Conservation (phyloP, 1,140 invertebrate species). For the Samia ricini region DNA sequence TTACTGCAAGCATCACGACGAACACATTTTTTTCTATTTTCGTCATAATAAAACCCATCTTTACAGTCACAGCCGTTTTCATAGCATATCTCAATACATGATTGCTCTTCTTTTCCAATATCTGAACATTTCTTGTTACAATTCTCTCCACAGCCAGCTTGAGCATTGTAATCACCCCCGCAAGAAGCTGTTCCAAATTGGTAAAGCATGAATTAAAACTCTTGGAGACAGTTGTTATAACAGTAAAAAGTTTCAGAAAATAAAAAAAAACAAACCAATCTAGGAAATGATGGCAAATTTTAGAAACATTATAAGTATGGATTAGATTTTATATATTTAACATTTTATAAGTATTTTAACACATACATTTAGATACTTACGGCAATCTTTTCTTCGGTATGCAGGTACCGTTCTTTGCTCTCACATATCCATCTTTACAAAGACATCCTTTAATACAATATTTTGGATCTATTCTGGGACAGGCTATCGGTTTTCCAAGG, state of each 20-base stretch:
- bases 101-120: constrained; percentile 12
- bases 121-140: constrained; percentile 18
- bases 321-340: neutral
- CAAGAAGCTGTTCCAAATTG: neutral
- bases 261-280: neutral
- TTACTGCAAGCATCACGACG: constrained; percentile 37
- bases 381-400: constrained; percentile 34
- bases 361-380: too few species aligned
- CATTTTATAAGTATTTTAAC: neutral
- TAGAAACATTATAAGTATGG: neutral
- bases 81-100: constrained; percentile 20
- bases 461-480: neutral
- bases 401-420: constrained; percentile 29
- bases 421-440: constrained; percentile 34
- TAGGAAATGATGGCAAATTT: neutral
- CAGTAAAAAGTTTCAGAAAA: too few species aligned
- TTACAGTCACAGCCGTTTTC: constrained; percentile 36
- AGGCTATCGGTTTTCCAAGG: neutral
- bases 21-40: constrained; percentile 31
- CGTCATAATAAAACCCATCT: constrained; percentile 28
- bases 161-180: neutral
- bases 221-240: too few species aligned
- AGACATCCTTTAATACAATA: constrained; percentile 28
- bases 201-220: too few species aligned
- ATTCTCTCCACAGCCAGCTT: neutral